Conservation (phyloP, 2,888 invertebrate species). For the Platycheirus albimanus region DNA sequence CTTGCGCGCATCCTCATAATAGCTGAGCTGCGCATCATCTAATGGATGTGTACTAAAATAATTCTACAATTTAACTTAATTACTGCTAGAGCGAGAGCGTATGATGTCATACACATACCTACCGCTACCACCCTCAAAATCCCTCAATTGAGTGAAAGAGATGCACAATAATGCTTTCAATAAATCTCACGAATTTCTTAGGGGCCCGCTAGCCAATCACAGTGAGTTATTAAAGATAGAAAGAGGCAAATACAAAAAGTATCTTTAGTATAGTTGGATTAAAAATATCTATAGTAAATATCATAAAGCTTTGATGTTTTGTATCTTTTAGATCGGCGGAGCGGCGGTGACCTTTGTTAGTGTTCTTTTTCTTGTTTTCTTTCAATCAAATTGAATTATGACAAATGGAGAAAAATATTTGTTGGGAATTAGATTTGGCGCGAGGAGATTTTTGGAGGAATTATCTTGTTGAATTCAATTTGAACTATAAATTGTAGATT, state of each 20-base stretch:
- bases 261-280: neutral
- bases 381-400: slow-evolving; percentile 22
- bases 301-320: slow-evolving; percentile 52
- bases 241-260: slow-evolving; percentile 12
- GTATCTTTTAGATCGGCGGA: slow-evolving; percentile 32
- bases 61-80: slow-evolving; percentile 44
- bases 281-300: neutral
- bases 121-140: neutral
- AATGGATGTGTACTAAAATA: slow-evolving; percentile 13
- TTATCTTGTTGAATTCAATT: slow-evolving; percentile 29
- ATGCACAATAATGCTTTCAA: too few relatives aligned
- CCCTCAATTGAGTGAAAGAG: neutral
- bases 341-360: slow-evolving; percentile 54
- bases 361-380: neutral
- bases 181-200: too few relatives aligned
- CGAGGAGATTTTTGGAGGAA: slow-evolving; percentile 1
- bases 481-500: neutral
- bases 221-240: neutral
- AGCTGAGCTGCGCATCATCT: slow-evolving; percentile 50
- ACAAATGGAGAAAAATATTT: slow-evolving; percentile 3
- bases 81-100: slow-evolving; percentile 32
- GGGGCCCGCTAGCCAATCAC: slow-evolving; percentile 52
- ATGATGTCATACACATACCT: slow-evolving; percentile 9
- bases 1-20: slow-evolving; percentile 70
- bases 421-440: slow-evolving; percentile 16